phyloP scores from a whole-genome alignment of 2,113 vertebrate species.

The Maccullochella peelii region DNA sequence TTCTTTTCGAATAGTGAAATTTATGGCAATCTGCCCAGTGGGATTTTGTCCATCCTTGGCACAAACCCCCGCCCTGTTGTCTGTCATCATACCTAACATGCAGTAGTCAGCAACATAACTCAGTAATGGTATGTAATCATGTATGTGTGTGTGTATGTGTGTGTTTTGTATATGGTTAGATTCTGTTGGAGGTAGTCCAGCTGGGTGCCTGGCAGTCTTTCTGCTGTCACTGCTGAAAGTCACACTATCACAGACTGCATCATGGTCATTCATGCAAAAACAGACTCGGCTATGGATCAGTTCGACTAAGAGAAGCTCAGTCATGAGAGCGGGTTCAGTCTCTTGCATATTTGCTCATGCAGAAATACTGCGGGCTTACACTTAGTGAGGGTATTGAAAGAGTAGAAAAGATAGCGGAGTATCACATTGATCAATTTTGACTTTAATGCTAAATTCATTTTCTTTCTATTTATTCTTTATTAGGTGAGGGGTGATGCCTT shows the following conservation, averaged over 20 bases:
- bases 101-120: slow-evolving; percentile 34
- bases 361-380: slow-evolving; percentile 25
- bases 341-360: slow-evolving; percentile 34
- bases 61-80: slow-evolving; percentile 14
- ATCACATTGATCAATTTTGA: not conserved
- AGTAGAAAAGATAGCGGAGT: not conserved
- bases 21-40: not conserved
- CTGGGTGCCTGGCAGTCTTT: slow-evolving; percentile 55
- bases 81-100: slow-evolving; percentile 8
- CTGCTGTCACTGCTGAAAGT: slow-evolving; percentile 56
- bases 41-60: slow-evolving; percentile 18
- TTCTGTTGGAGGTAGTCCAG: slow-evolving; percentile 45
- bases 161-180: slow-evolving; percentile 14
- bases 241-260: slow-evolving; percentile 61
- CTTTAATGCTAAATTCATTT: not conserved
- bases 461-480: not conserved
- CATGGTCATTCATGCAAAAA: slow-evolving; percentile 71
- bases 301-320: slow-evolving; percentile 53
- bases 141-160: slow-evolving; percentile 1
- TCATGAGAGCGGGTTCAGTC: slow-evolving; percentile 35
- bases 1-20: not conserved
- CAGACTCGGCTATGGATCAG: slow-evolving; percentile 68
- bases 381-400: not conserved
- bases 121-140: slow-evolving; percentile 35
- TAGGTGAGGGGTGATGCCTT: not conserved